Evolutionary conservation across 2,113 vertebrate species (phyloP).

Genomic region (Phyllopteryx taeniolatus): DNA sequence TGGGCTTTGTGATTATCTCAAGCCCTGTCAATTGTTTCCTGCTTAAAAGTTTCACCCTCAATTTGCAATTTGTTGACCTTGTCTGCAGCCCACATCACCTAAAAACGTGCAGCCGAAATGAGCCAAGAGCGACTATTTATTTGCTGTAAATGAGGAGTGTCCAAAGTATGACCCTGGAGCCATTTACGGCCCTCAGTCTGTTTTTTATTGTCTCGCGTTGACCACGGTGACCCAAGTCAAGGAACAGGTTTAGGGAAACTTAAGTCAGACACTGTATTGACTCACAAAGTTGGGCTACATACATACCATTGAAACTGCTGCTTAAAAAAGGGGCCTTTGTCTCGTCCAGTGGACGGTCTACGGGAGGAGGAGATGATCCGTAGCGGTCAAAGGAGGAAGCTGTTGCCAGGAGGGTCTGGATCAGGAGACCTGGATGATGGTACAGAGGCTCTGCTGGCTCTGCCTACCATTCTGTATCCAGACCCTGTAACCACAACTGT

Average conservation of each 20-base stretch:
- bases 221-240: not conserved
- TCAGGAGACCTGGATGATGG: constrained; percentile 65
- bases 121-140: not conserved
- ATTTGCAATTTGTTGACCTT: constrained; percentile 26
- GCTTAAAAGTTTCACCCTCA: constrained; percentile 20
- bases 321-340: not conserved
- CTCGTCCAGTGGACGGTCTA: constrained; percentile 59
- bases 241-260: not conserved
- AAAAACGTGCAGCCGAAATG: not conserved
- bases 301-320: not conserved
- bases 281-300: not conserved
- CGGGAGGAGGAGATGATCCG: constrained; percentile 71
- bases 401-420: constrained; percentile 57
- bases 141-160: not conserved
- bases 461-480: constrained; percentile 63
- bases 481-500: constrained; percentile 40
- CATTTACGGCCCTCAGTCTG: not conserved
- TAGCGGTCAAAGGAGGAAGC: constrained; percentile 66
- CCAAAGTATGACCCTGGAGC: not conserved
- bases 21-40: not conserved
- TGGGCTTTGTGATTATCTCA: constrained; percentile 5
- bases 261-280: not conserved
- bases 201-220: not conserved
- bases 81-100: constrained; percentile 7
- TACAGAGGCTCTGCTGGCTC: constrained; percentile 52